These are phyloP conservation scores for Apotomis turbidana DNA, from an alignment of 2,888 invertebrate genomes.

Conservation along the genomic window DNA sequence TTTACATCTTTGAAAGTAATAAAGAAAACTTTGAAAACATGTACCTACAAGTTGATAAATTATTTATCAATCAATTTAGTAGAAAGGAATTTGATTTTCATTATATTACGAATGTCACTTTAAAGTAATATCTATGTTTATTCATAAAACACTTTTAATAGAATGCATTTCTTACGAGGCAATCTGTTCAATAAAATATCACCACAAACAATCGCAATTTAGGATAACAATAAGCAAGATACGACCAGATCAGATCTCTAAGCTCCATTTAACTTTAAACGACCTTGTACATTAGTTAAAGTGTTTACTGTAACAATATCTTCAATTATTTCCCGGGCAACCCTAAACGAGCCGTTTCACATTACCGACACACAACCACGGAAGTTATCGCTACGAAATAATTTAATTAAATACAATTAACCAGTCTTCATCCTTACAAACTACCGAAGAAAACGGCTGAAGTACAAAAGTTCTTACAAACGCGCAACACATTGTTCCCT, in stretches of 20 bases:
- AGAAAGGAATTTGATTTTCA: too few species aligned
- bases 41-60: too few species aligned
- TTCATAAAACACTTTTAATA: too few species aligned
- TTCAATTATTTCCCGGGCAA: slow-evolving; percentile 18
- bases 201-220: too few species aligned
- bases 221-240: too few species aligned
- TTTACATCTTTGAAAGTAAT: background rate
- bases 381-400: slow-evolving; percentile 47
- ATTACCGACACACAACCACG: slow-evolving; percentile 14
- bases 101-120: too few species aligned
- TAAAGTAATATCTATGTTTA: too few species aligned
- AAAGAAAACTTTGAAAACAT: background rate
- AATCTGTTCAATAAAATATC: too few species aligned
- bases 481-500: slow-evolving; percentile 45
- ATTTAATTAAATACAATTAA: slow-evolving; percentile 69
- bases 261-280: too few species aligned
- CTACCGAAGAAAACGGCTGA: slow-evolving; percentile 46
- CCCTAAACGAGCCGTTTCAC: slow-evolving; percentile 3
- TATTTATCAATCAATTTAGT: too few species aligned
- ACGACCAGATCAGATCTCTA: too few species aligned
- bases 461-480: slow-evolving; percentile 44
- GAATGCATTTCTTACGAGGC: too few species aligned
- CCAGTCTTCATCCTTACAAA: slow-evolving; percentile 72
- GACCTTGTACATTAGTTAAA: background rate
- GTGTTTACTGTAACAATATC: slow-evolving; percentile 6